These are phyloP conservation scores for Drosophila virilis DNA, from an alignment of 1,140 invertebrate species.

Conservation along the genomic window DNA sequence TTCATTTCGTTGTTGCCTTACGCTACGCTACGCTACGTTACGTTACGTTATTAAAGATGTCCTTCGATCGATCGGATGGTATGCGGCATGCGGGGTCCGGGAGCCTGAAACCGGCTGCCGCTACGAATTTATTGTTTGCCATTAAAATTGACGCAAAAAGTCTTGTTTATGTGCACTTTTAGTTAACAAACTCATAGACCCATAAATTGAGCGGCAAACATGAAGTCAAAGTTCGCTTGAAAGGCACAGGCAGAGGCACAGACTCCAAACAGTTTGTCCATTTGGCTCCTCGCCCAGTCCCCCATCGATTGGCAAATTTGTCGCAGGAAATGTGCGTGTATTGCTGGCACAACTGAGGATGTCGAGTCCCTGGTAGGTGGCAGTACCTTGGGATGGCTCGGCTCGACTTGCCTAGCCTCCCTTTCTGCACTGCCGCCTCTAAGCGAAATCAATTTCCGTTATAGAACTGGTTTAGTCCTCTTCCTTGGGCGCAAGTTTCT, in stretches of 20 bases:
- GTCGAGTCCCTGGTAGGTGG: conserved; percentile 47
- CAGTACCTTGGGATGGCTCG: not conserved
- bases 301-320: conserved; percentile 68
- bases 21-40: conserved; percentile 9
- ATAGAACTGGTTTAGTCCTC: conserved; percentile 50
- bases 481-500: conserved; percentile 59
- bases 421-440: conserved; percentile 54
- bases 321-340: conserved; percentile 77
- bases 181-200: conserved; percentile 81
- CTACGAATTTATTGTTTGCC: conserved; percentile 61
- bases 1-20: conserved; percentile 23
- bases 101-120: conserved; percentile 20
- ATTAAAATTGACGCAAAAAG: conserved; percentile 74
- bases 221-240: conserved; percentile 77
- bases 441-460: conserved; percentile 80
- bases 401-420: not conserved
- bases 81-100: conserved; percentile 16
- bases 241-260: conserved; percentile 33
- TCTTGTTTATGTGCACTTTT: conserved; percentile 77
- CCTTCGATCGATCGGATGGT: conserved; percentile 35
- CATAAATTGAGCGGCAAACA: conserved; percentile 76
- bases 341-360: conserved; percentile 15
- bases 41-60: conserved; percentile 36
- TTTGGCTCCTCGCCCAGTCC: not conserved
- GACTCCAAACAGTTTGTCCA: conserved; percentile 28